Conservation (phyloP, 2,888 invertebrate species). For the Polydesmus complanatus region DNA sequence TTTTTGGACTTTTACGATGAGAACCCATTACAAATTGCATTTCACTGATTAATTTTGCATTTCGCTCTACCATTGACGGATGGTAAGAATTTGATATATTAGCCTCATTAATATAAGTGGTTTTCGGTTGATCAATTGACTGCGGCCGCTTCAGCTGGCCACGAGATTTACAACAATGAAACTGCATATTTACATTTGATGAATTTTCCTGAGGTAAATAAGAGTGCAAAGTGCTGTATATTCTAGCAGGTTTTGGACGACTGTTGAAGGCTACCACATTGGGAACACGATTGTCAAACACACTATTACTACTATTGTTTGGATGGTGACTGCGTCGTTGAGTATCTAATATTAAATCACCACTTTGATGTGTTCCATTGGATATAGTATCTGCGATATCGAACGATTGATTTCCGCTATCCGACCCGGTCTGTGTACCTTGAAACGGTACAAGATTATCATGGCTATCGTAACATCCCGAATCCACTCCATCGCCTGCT, state of each 20-base stretch:
- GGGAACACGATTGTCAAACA: neutral
- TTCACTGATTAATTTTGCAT: neutral
- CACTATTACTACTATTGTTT: neutral
- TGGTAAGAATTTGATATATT: neutral
- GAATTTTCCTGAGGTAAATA: neutral
- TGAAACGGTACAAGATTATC: constrained; percentile 23
- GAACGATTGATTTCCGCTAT: constrained; percentile 21
- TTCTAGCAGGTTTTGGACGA: neutral
- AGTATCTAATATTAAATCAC: too few relatives aligned
- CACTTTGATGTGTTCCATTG: too few relatives aligned
- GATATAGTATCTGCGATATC: too few relatives aligned
- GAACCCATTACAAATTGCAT: neutral
- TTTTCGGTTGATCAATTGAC: neutral
- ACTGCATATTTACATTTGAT: neutral
- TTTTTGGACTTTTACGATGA: neutral
- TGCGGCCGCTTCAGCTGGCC: neutral
- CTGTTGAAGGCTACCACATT: neutral
- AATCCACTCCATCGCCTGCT: constrained; percentile 23
- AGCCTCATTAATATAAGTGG: neutral
- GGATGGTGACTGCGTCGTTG: too few relatives aligned
- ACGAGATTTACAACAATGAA: neutral
- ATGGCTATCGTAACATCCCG: constrained; percentile 31
- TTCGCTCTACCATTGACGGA: neutral
- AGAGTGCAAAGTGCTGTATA: neutral
- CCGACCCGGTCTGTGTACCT: constrained; percentile 16